phyloP scores from a whole-genome alignment of 2,888 invertebrate species.

The Pheosia tremula region DNA sequence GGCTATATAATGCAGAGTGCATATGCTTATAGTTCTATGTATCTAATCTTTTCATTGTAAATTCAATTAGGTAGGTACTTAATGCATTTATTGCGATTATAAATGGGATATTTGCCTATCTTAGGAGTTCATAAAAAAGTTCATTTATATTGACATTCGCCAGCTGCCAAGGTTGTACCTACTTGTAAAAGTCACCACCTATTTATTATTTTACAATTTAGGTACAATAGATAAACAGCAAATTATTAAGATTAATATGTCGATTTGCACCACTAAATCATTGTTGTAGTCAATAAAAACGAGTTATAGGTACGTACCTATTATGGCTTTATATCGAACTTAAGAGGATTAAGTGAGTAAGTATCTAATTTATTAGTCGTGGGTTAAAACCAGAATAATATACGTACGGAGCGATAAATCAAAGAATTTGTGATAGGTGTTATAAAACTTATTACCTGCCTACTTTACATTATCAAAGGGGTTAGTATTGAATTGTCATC shows the following conservation, averaged over 20 bases:
- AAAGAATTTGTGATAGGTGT: background rate
- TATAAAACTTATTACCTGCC: background rate
- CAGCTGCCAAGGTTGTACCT: background rate
- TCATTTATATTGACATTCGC: background rate
- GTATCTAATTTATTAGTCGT: too few species aligned
- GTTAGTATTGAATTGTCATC: too few species aligned
- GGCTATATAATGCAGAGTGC: background rate
- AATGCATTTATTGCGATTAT: background rate
- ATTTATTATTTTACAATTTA: background rate
- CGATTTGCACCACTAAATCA: background rate
- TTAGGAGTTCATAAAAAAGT: background rate
- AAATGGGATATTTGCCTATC: background rate
- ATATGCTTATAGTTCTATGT: background rate
- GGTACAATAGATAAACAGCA: background rate
- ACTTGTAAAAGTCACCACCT: background rate
- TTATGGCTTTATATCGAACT: too few species aligned
- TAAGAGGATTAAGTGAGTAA: too few species aligned
- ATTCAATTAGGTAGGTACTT: background rate
- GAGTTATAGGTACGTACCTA: background rate
- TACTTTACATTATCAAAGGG: too few species aligned
- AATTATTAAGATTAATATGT: background rate
- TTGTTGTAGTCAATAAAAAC: background rate
- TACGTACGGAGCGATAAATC: background rate
- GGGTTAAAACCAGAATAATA: background rate
- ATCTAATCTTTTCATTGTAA: background rate